phyloP scores from a whole-genome alignment of 2,888 invertebrate genomes.

The Sphaerophoria rueppellii region DNA sequence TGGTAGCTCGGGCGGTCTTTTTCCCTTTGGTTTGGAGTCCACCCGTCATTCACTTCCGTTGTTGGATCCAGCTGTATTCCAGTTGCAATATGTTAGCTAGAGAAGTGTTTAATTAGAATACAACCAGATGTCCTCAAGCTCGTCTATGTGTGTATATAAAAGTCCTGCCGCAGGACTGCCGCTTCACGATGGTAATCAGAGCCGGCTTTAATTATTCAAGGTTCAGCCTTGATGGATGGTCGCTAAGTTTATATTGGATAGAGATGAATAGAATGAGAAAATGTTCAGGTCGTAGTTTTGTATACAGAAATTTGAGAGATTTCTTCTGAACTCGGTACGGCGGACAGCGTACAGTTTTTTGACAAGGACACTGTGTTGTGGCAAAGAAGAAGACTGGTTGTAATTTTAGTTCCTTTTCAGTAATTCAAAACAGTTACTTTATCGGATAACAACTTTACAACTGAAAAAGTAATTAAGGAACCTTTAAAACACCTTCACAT shows the following conservation, averaged over 20 bases:
- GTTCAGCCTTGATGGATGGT: slow-evolving; percentile 81
- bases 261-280: slow-evolving; percentile 43
- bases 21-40: background rate
- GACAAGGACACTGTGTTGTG: slow-evolving; percentile 34
- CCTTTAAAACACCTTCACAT: too few relatives aligned
- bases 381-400: slow-evolving; percentile 13
- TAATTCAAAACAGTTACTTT: background rate
- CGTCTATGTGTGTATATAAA: background rate
- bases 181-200: slow-evolving; percentile 81
- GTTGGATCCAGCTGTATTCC: slow-evolving; percentile 44
- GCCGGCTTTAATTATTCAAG: slow-evolving; percentile 82
- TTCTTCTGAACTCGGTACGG: slow-evolving; percentile 4
- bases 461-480: background rate
- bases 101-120: slow-evolving; percentile 72
- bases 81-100: slow-evolving; percentile 65
- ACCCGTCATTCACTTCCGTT: slow-evolving; percentile 52
- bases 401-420: too few relatives aligned
- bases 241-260: slow-evolving; percentile 55
- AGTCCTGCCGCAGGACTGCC: slow-evolving; percentile 43
- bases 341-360: slow-evolving; percentile 11
- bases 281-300: slow-evolving; percentile 22
- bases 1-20: slow-evolving; percentile 16
- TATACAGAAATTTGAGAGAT: slow-evolving; percentile 2
- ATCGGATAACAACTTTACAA: too few relatives aligned
- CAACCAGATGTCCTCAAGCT: slow-evolving; percentile 19